Base-by-base conservation (phyloP, 2,888 invertebrate species). In the Eledone cirrhosa region DNA sequence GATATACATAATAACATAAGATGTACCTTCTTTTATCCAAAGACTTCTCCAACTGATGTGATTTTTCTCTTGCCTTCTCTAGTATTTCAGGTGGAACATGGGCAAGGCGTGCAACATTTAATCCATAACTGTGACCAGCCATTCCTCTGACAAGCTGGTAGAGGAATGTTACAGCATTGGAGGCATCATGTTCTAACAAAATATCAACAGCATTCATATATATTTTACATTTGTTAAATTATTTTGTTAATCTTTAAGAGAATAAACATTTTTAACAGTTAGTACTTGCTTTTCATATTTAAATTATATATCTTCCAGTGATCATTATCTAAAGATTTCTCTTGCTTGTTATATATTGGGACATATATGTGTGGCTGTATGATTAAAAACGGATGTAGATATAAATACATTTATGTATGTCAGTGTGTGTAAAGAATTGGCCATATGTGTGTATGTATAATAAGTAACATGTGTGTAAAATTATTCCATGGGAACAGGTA, bases 51-150 rank as follows among this genome's bases (percentile, higher is more conserved):
- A 88, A 77, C 33, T 84, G 80, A 2, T 83, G 79, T 16, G 88
- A 88, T 80, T 86, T 86, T 22, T 77, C 24, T 1, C 84, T 63
- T 16, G 88, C 89, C 24, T 78, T 72, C 27, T 81, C 79, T 59
- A 91, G 81, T 48, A 91, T 86, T 8, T 82, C 63, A 4, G 76
- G 48, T 19, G 89, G 88, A 31, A 91, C 83, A 41, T 87, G 86
- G 19, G 91, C 91, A 48, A 91, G 82, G 29, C 89, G 84, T 11
- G 91, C 91, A 5, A 91, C 91, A 85, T 91, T 91, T 31, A 91
- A 84, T 5, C 91, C 91, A 82, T 90, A 91, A 81, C 91, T 91
- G 74, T 88, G 84, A 3, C 83, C 87, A n/a, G 91, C 90, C 31
- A 83, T 83, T 24, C 91, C 91, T 63, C 78, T 59, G 1, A 86